These are phyloP conservation scores for Ellobium chinense DNA, from an alignment of 2,888 invertebrate genomes.

Conservation along the genomic window DNA sequence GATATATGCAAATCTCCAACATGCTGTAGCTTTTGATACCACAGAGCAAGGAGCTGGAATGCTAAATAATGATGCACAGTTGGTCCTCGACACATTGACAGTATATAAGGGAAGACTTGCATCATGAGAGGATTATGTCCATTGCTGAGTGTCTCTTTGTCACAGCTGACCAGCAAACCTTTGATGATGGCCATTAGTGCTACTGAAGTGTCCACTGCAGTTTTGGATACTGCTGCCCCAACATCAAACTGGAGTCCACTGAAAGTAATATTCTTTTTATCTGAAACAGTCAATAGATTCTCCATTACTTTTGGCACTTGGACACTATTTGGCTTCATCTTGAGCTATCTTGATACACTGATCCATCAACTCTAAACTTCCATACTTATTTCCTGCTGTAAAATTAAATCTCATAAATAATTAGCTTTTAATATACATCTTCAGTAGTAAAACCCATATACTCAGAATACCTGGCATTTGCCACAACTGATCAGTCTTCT, in stretches of 20 bases:
- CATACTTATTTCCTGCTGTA: too few species aligned
- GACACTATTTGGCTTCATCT: too few species aligned
- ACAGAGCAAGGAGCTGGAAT: slow-evolving; percentile 51
- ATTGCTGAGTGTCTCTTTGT: background rate
- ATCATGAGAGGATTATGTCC: slow-evolving; percentile 27
- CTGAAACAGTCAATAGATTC: too few species aligned
- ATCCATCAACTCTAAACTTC: too few species aligned
- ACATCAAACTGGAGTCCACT: background rate
- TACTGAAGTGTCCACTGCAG: background rate
- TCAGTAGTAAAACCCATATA: too few species aligned
- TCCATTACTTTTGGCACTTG: too few species aligned
- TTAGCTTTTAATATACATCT: too few species aligned
- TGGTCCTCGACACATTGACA: slow-evolving; percentile 34
- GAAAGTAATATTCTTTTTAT: background rate
- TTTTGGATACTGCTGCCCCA: background rate
- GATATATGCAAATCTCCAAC: background rate
- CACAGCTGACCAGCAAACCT: slow-evolving; percentile 28
- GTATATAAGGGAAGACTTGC: slow-evolving; percentile 34
- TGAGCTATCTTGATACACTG: too few species aligned
- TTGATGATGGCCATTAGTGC: slow-evolving; percentile 19
- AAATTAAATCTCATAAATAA: too few species aligned
- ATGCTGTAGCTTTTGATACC: slow-evolving; percentile 46
- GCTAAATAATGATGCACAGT: slow-evolving; percentile 44
- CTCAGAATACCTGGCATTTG: too few species aligned
- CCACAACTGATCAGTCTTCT: too few species aligned